Evolutionary conservation across 2,888 invertebrate species (phyloP).

Genomic region (Nephrotoma flavescens): DNA sequence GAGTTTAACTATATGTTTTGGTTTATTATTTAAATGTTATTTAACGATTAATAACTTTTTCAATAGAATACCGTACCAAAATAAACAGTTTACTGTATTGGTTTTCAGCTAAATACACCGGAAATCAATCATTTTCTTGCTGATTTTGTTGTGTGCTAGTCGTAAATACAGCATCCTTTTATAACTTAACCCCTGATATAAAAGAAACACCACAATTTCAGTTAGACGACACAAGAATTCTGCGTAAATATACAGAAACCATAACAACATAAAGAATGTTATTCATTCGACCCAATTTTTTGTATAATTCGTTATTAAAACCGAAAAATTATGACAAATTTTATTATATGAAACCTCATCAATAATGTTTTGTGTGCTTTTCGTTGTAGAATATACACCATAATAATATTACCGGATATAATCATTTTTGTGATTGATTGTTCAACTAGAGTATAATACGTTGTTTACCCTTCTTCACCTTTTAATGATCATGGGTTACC

Average conservation of each 20-base stretch:
- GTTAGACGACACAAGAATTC: neutral
- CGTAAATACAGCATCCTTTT: neutral
- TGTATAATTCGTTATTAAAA: neutral
- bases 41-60: too few species aligned
- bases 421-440: neutral
- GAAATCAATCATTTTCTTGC: neutral
- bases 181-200: neutral
- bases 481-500: neutral
- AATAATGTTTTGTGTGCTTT: neutral
- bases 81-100: neutral
- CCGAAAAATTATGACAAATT: neutral
- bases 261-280: neutral
- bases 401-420: neutral
- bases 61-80: too few species aligned
- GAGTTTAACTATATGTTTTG: neutral
- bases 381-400: neutral
- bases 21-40: neutral
- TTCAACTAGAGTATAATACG: neutral
- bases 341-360: neutral
- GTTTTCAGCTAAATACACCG: neutral
- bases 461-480: neutral
- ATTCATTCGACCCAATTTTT: neutral
- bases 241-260: neutral
- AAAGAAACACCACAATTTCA: neutral
- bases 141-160: neutral